Conservation (phyloP, 2,888 invertebrate species). For the Dasysyrphus albostriatus region DNA sequence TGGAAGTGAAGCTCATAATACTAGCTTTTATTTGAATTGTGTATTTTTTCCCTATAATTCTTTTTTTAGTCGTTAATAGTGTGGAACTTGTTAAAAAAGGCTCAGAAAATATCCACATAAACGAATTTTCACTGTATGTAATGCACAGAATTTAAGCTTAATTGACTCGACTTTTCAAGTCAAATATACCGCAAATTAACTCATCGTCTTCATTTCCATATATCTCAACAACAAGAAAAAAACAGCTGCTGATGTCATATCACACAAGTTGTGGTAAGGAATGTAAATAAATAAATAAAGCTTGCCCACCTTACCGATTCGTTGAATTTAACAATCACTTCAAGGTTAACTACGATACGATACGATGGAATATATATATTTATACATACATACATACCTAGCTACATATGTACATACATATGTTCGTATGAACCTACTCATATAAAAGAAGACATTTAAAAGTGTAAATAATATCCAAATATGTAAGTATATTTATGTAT, state of each 20-base stretch:
- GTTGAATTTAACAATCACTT: conserved; percentile 44
- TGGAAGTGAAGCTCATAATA: no score
- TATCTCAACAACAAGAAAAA: conserved; percentile 5
- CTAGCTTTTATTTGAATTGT: no score
- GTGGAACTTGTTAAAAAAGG: no score
- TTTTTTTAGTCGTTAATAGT: no score
- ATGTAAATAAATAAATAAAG: conserved; percentile 33
- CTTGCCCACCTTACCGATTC: conserved; percentile 58
- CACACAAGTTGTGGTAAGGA: conserved; percentile 48
- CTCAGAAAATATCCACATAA: background rate
- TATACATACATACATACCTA: background rate
- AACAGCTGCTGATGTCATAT: conserved; percentile 69
- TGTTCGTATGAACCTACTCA: background rate
- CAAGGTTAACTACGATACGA: conserved; percentile 46
- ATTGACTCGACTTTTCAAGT: background rate
- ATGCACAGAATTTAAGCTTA: background rate
- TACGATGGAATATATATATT: background rate
- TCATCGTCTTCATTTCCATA: conserved; percentile 49
- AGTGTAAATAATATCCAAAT: background rate
- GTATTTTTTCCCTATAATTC: no score
- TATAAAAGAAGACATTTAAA: background rate
- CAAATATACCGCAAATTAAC: conserved; percentile 46
- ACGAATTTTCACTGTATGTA: background rate
- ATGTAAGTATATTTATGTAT: background rate
- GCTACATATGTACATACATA: background rate